Percentiles rank a stretch among this genome's conserved stretches.
Evolutionary conservation across 2,888 invertebrate genomes (phyloP).

Genomic region (Nemapogon koenigi): DNA sequence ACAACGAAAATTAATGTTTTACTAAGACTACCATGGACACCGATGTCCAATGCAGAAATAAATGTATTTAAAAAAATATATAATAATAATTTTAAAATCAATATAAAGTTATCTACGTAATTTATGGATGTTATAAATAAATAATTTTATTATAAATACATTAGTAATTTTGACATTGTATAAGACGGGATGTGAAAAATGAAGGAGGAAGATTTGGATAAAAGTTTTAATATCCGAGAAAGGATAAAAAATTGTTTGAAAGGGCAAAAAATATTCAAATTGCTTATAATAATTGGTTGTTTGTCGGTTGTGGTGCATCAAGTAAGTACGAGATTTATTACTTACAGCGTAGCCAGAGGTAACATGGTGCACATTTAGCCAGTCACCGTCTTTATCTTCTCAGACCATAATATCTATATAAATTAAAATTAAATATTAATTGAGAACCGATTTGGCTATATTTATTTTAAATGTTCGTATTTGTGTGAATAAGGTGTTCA

Average conservation of each 20-base stretch:
- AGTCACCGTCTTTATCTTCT: too few relatives aligned
- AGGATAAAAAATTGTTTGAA: constrained; percentile 46
- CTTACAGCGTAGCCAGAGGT: too few relatives aligned
- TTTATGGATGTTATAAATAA: not conserved
- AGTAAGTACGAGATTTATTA: constrained; percentile 32
- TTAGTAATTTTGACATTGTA: not conserved
- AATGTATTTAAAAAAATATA: too few relatives aligned
- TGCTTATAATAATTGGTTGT: constrained; percentile 61
- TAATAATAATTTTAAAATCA: too few relatives aligned
- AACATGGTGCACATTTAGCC: not conserved
- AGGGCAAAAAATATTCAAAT: constrained; percentile 64
- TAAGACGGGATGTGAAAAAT: not conserved
- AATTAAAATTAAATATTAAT: too few relatives aligned
- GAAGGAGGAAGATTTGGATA: constrained; percentile 4
- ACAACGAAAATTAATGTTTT: too few relatives aligned
- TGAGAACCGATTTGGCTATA: too few relatives aligned
- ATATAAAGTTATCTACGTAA: not conserved
- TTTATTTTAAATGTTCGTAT: too few relatives aligned
- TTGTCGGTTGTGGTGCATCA: constrained; percentile 65
- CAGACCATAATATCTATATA: too few relatives aligned
- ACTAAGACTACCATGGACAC: too few relatives aligned
- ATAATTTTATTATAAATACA: not conserved
- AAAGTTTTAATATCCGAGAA: constrained; percentile 7
- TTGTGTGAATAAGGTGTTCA: too few relatives aligned
- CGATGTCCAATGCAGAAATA: too few relatives aligned